phyloP scores from a whole-genome alignment of 2,797 vertebrate genomes.

The Botia almorhae region DNA sequence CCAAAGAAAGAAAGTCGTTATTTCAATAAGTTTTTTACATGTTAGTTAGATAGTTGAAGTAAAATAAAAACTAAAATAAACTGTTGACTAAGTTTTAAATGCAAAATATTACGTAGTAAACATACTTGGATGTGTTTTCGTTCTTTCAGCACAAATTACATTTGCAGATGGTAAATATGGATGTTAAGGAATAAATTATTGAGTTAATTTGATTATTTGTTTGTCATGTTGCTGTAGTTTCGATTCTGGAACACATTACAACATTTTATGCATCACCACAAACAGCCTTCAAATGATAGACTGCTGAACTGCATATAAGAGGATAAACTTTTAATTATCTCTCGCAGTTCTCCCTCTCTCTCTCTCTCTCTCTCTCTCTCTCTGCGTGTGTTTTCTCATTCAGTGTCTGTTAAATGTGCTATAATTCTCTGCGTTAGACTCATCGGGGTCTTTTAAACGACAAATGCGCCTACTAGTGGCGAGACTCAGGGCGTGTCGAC shows the following conservation, averaged over 20 bases:
- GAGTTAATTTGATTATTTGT: too few species aligned
- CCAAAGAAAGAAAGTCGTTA: too few species aligned
- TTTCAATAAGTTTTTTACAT: neutral
- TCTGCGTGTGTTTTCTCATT: neutral
- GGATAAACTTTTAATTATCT: neutral
- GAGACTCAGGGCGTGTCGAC: constrained; percentile 45
- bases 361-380: neutral
- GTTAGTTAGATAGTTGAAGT: neutral
- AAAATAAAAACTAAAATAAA: neutral
- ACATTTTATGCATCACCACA: neutral
- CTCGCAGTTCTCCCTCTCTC: constrained; percentile 27
- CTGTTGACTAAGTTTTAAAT: neutral
- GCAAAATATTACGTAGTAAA: neutral
- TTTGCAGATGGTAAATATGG: neutral
- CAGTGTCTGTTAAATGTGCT: constrained; percentile 27
- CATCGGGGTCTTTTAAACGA: constrained; percentile 72
- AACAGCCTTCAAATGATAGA: neutral
- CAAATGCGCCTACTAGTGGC: constrained; percentile 85
- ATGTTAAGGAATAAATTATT: neutral
- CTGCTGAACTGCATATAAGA: neutral
- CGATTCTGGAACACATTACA: neutral
- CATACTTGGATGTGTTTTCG: neutral
- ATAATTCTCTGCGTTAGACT: constrained; percentile 30
- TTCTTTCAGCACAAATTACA: neutral
- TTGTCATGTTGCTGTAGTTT: neutral